Evolutionary conservation across 1,140 invertebrate species (phyloP), one percentile per base, ranked within the genome.

Genomic region (Zaprionus ghesquierei): DNA sequence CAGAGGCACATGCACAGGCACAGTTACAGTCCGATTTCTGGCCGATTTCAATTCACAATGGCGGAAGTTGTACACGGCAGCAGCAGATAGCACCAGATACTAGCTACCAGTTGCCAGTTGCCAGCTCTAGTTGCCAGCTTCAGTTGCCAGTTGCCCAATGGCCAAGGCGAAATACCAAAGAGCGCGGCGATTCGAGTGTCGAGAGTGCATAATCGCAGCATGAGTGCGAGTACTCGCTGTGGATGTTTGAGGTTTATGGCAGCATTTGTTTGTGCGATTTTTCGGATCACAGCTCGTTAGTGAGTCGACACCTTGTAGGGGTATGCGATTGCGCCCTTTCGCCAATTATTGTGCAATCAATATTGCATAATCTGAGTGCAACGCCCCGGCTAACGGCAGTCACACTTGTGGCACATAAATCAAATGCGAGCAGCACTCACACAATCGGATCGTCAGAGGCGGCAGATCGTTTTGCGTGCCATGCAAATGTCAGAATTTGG

Each of bases 271-370:
- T 75, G 56, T n/a, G 65, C 58, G 75, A 56, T 71, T 82, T 72
- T 79, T 64, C 69, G 75, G 68, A 58, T 62, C 68, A 77, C 79
- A 84, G 82, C 82, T 86, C 82, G 82, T 86, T 86, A 86, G 82
- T 82, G 84, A 64, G 72, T 82, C 79, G 84, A 87, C 84, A 87
- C 81, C 81, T 86, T 86, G 81, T 86, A 87, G 73, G 81, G 81
- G 66, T 72, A 78, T 75, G 63, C 81, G 81, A 85, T 84, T 81
- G 78, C 62, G 70, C 81, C 82, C 81, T 86, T 86, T 86, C 82
- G 82, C 82, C 82, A 86, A 86, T 86, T 86, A 86, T 86, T 87
- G 82, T 87, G 82, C 82, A 86, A 86, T 86, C 82, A 86, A 86
- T 86, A 89, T 86, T 86, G 84, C 82, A 86, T 86, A 86, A 86